Conservation (phyloP, 2,888 invertebrate species). For the Euplexia lucipara region DNA sequence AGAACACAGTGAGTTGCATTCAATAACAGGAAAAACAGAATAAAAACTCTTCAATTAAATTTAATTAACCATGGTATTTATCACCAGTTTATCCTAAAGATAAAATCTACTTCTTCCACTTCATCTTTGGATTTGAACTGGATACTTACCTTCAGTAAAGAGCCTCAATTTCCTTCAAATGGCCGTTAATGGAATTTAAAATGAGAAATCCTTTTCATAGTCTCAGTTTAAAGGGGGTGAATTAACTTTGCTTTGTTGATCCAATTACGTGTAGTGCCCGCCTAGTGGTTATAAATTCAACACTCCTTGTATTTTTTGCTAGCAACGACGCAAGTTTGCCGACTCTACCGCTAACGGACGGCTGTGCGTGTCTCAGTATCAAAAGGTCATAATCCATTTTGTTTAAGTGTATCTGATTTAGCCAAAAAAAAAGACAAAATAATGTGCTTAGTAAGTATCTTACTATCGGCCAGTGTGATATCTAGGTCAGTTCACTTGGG, state of each 20-base stretch:
- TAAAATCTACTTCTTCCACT: neutral
- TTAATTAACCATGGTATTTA: neutral
- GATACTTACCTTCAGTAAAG: conserved; percentile 28
- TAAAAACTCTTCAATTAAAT: neutral
- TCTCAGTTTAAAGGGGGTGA: conserved; percentile 42
- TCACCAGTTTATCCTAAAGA: neutral
- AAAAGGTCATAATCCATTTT: no score
- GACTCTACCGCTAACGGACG: no score
- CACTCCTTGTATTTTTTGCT: no score
- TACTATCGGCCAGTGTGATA: no score
- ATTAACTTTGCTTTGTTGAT: neutral
- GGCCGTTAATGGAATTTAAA: conserved; percentile 64
- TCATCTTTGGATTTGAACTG: neutral
- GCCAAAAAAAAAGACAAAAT: no score
- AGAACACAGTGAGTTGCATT: neutral
- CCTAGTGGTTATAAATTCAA: no score
- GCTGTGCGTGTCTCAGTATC: no score
- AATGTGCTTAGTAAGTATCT: no score
- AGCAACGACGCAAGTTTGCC: no score
- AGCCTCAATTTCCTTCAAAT: conserved; percentile 46
- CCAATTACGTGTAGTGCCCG: neutral
- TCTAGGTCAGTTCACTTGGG: no score
- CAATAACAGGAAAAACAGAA: neutral
- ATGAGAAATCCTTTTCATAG: conserved; percentile 43
- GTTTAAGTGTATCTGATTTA: no score